These are phyloP conservation scores for Scaptomyza pallida DNA, from an alignment of 1,140 invertebrate genomes.

Conservation along the genomic window DNA sequence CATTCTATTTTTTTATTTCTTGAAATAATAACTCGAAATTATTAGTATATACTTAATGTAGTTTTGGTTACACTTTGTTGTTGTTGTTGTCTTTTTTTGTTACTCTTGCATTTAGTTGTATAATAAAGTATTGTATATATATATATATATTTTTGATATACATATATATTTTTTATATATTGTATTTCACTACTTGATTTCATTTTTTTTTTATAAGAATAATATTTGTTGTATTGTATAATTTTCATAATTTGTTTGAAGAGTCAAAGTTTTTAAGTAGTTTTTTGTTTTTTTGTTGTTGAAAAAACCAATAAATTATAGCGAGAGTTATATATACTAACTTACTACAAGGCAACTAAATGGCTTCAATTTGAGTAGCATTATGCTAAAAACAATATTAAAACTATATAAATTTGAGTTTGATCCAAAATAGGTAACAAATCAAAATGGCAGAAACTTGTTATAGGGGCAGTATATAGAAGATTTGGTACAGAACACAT, in stretches of 20 bases:
- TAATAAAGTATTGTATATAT: slow-evolving; percentile 70
- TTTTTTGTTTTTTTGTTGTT: too few species aligned
- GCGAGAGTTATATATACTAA: slow-evolving; percentile 65
- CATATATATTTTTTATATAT: slow-evolving; percentile 38
- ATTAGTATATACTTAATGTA: slow-evolving; percentile 67
- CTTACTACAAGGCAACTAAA: slow-evolving; percentile 84
- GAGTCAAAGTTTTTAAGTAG: slow-evolving; percentile 42
- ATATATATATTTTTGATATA: slow-evolving; percentile 66
- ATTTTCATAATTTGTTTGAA: slow-evolving; percentile 52
- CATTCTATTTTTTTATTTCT: slow-evolving; percentile 73
- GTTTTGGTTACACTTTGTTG: slow-evolving; percentile 64
- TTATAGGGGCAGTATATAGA: slow-evolving; percentile 59
- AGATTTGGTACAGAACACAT: slow-evolving; percentile 46
- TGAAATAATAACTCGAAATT: slow-evolving; percentile 75
- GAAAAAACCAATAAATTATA: slow-evolving; percentile 58
- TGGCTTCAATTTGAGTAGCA: slow-evolving; percentile 72
- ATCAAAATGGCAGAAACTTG: slow-evolving; percentile 66
- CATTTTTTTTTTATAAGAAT: slow-evolving; percentile 69
- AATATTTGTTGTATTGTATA: slow-evolving; percentile 65
- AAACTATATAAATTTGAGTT: slow-evolving; percentile 47
- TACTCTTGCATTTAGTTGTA: slow-evolving; percentile 49
- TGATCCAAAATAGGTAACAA: slow-evolving; percentile 25
- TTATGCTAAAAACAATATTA: slow-evolving; percentile 45
- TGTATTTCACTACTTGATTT: slow-evolving; percentile 53
- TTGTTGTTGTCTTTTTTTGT: slow-evolving; percentile 18